These are phyloP conservation scores for Amphipoea lucens DNA, from an alignment of 2,888 invertebrate species.

Conservation along the genomic window DNA sequence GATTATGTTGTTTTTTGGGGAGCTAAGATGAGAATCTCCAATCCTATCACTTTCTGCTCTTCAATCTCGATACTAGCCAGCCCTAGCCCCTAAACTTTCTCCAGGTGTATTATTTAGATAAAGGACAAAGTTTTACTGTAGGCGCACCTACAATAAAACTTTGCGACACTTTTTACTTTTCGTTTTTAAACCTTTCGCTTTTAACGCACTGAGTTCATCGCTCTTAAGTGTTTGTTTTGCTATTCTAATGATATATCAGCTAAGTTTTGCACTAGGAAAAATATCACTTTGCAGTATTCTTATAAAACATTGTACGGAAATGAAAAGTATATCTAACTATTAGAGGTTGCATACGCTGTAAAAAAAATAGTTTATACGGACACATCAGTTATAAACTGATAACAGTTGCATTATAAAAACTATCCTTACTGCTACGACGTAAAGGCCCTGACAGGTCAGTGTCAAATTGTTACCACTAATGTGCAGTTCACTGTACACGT, in stretches of 20 bases:
- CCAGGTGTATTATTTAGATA: conserved; percentile 62
- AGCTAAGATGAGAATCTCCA: neutral
- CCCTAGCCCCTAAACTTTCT: conserved; percentile 29
- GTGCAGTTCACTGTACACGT: neutral
- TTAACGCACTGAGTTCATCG: conserved; percentile 13
- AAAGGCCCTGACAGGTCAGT: neutral
- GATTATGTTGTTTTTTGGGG: neutral
- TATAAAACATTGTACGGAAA: neutral
- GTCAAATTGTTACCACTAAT: neutral
- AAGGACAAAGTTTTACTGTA: conserved; percentile 29
- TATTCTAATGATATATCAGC: conserved; percentile 60
- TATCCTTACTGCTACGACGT: neutral
- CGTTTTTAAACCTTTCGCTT: conserved; percentile 53
- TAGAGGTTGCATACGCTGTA: neutral
- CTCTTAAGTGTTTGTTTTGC: conserved; percentile 32
- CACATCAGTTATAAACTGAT: neutral
- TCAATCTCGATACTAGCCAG: conserved; percentile 16
- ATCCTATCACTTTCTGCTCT: neutral
- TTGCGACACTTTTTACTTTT: conserved; percentile 64
- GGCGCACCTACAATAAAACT: conserved; percentile 64
- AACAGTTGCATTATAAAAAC: neutral
- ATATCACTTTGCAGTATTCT: too few species aligned
- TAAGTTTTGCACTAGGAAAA: conserved; percentile 17
- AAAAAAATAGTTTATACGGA: neutral
- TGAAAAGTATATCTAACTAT: neutral